phyloP scores from a whole-genome alignment of 2,888 invertebrate genomes.

The Diaperis boleti region DNA sequence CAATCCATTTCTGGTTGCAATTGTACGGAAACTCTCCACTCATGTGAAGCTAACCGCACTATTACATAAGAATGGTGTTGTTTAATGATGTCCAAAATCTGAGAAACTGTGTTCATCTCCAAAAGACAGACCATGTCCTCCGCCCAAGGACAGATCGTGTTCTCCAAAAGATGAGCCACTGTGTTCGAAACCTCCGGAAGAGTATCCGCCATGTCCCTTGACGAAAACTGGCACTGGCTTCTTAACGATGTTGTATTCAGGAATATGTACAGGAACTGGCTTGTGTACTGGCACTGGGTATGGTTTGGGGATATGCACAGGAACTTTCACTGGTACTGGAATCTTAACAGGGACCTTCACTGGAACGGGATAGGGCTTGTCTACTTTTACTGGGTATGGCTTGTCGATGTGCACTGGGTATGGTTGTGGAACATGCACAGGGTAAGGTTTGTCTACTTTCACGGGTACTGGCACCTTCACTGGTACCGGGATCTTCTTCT shows the following conservation, averaged over 20 bases:
- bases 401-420: slow-evolving; percentile 70
- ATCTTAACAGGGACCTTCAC: slow-evolving; percentile 62
- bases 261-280: slow-evolving; percentile 65
- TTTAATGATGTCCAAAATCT: slow-evolving; percentile 51
- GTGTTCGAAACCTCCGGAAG: slow-evolving; percentile 46
- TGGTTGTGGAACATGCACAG: slow-evolving; percentile 72
- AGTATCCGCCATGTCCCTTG: slow-evolving; percentile 52
- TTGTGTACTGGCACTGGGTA: slow-evolving; percentile 65
- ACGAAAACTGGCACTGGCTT: slow-evolving; percentile 67
- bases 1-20: slow-evolving; percentile 41
- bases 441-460: slow-evolving; percentile 69
- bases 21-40: slow-evolving; percentile 41
- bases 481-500: slow-evolving; percentile 54
- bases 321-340: slow-evolving; percentile 57
- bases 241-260: slow-evolving; percentile 68
- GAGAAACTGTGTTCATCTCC: slow-evolving; percentile 30
- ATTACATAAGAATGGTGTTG: slow-evolving; percentile 16
- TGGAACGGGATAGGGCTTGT: slow-evolving; percentile 58
- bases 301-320: slow-evolving; percentile 56
- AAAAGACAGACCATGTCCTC: slow-evolving; percentile 39
- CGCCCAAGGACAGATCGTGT: slow-evolving; percentile 40
- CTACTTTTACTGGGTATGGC: slow-evolving; percentile 66
- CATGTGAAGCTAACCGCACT: slow-evolving; percentile 45
- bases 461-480: slow-evolving; percentile 67
- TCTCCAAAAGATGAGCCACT: slow-evolving; percentile 41